phyloP scores from a whole-genome alignment of 2,797 vertebrate genomes.

The Microcaecilia unicolor region DNA sequence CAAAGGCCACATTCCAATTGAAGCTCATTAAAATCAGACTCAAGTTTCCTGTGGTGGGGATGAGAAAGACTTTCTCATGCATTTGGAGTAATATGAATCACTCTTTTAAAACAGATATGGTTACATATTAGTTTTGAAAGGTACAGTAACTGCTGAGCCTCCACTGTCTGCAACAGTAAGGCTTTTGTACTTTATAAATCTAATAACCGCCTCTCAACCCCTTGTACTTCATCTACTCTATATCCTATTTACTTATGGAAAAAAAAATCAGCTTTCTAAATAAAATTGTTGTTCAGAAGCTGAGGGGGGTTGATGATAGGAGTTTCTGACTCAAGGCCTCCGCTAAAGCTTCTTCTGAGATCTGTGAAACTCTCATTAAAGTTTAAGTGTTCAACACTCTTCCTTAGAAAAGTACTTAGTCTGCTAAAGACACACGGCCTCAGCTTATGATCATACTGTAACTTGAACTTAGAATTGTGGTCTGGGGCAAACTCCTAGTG shows the following conservation, averaged over 20 bases:
- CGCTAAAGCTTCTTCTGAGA: constrained; percentile 42
- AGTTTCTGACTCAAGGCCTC: constrained; percentile 32
- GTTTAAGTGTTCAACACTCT: constrained; percentile 12
- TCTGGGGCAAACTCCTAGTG: background rate
- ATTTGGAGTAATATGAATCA: constrained; percentile 95
- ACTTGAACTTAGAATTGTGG: no score
- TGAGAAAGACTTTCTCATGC: constrained; percentile 87
- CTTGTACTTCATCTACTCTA: constrained; percentile 55
- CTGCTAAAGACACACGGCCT: no score
- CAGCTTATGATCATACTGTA: no score
- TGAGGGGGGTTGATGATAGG: constrained; percentile 42
- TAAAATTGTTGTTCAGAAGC: constrained; percentile 64
- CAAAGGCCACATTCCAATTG: constrained; percentile 92
- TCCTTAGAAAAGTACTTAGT: background rate
- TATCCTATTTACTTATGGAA: constrained; percentile 65
- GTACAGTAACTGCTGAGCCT: constrained; percentile 82
- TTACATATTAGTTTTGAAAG: constrained; percentile 97
- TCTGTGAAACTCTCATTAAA: constrained; percentile 29
- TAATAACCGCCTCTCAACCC: constrained; percentile 79
- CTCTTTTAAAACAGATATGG: constrained; percentile 99
- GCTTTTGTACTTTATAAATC: constrained; percentile 78
- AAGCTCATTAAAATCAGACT: constrained; percentile 89
- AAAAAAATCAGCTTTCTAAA: constrained; percentile 64
- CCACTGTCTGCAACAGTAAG: constrained; percentile 73
- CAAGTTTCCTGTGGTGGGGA: constrained; percentile 85